phyloP scores from a whole-genome alignment of 2,797 vertebrate genomes.

The Fistularia tabacaria region DNA sequence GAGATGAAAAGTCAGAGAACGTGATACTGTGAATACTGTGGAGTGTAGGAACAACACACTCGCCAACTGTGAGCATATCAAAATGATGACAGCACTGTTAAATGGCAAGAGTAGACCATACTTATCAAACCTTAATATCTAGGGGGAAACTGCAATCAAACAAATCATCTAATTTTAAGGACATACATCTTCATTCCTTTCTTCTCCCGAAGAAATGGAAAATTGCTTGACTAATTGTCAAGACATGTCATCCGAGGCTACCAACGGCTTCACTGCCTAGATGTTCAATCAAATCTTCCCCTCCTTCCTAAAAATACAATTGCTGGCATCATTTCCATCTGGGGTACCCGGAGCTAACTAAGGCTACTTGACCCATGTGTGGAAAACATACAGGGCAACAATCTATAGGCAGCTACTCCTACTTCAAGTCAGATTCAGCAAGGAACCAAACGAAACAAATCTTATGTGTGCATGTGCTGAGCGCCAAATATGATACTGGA shows the following conservation, averaged over 20 bases:
- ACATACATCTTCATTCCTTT: conserved; percentile 1
- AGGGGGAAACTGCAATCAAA: not conserved
- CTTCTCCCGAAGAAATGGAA: conserved; percentile 25
- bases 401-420: too few species aligned
- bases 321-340: conserved; percentile 32
- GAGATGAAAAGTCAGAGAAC: conserved; percentile 5
- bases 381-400: conserved; percentile 22
- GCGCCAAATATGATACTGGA: conserved; percentile 7
- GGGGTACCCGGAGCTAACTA: conserved; percentile 32
- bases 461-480: not conserved
- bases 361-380: conserved; percentile 24
- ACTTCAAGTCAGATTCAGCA: too few species aligned
- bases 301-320: conserved; percentile 55
- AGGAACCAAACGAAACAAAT: conserved; percentile 9
- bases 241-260: conserved; percentile 24
- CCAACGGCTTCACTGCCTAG: conserved; percentile 44
- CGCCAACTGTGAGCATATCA: conserved; percentile 6
- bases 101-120: not conserved
- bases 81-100: not conserved
- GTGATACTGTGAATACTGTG: conserved; percentile 5
- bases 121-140: not conserved
- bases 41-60: conserved; percentile 6
- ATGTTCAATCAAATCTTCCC: conserved; percentile 56
- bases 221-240: conserved; percentile 19
- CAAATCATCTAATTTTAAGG: not conserved